Evolutionary conservation across 2,888 invertebrate genomes (phyloP), one percentile per base, ranked within the genome.

Genomic region (Netelia inedita): DNA sequence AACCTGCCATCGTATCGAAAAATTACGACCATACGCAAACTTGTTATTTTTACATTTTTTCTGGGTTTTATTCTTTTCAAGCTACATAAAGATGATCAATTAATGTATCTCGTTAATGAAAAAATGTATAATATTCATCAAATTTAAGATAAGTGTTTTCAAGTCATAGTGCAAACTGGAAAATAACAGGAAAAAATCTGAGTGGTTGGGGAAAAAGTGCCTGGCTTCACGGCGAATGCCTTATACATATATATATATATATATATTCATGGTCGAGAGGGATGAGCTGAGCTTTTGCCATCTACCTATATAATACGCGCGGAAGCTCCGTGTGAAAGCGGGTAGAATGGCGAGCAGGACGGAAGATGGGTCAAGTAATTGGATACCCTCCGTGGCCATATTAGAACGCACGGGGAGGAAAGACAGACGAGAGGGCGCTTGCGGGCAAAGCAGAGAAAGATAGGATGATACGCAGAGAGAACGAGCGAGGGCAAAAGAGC

Each of bases 331-430:
- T 50, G 76, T 72, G 55, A 75, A 81, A 81, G 78, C 65, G 78
- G 53, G 71, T 65, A 65, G 73, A 83, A 79, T 41, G 55, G 68
- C 68, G 66, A 81, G 75, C 65, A 87, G 80, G 73, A 79, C 53
- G 81, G 85, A 84, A 86, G 85, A 87, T 79, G 88, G 89, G 87
- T 89, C 89, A 89, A 90, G 93, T 93, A 93, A 93, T 93, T 92
- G 92, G 93, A 93, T 89, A 93, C 93, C 92, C 91, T 72, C 65
- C 89, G 91, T 91, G 90, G 92, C 93, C 92, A 93, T 93, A 93
- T 93, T 93, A 93, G 93, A 92, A 90, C 92, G 91, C 90, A 90
- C 71, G 85, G 89, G 72, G 61, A 55, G 82, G 73, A 57, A 65
- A 72, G 61, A 72, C 61, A 23, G 75, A 79, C 76, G 83, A 78